Evolutionary conservation across 2,113 vertebrate genomes (phyloP), one percentile per base, ranked within the genome.

Genomic region (Plestiodon gilberti): DNA sequence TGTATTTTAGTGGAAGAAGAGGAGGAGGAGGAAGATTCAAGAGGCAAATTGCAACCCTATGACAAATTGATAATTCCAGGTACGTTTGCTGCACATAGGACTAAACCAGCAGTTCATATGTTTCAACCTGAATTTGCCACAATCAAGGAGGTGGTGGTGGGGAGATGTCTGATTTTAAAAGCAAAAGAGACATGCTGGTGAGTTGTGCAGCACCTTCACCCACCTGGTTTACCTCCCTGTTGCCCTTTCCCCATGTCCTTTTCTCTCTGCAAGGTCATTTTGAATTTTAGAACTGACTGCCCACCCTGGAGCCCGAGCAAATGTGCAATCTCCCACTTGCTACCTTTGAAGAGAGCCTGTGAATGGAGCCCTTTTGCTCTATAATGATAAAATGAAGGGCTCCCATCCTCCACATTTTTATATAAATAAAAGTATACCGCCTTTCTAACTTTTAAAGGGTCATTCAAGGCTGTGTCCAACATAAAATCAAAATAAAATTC

Each of bases 11-110:
- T 87, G 18, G 96, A 96, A 95, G 97, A 90, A 3, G 96, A 97
- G 0, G 97, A 98, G 2, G 95, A 96, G 6, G 96, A 97, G 28
- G 96, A 97, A 18, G 95, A 96, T 30, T 40, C 0, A 30, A 57
- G 48, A 83, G 84, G 93, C 76, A 96, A 96, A 91, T 64, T 87
- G 33, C 93, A 94, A 18, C 85, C 78, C 20, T 97, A 83, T 94
- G 97, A 98, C 94, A 95, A 95, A 88, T 76, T 93, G 88, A 97
- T 96, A 64, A 95, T 88, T 64, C 98, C 98, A 95, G 99, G 99
- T 99, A 83, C 91, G 96, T 94, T 85, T 80, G 43, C 85, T 84
- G 55, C 43, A 33, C 83, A 88, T 85, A 1, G 89, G 62, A 35
- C 83, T 61, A 85, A 75, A 71, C 59, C 81, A 89, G 9, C 33